A percentile compares a stretch with the other conserved stretches of the same genome.
phyloP scores from a whole-genome alignment of 2,888 invertebrate genomes.

The Tortricodes alternella region DNA sequence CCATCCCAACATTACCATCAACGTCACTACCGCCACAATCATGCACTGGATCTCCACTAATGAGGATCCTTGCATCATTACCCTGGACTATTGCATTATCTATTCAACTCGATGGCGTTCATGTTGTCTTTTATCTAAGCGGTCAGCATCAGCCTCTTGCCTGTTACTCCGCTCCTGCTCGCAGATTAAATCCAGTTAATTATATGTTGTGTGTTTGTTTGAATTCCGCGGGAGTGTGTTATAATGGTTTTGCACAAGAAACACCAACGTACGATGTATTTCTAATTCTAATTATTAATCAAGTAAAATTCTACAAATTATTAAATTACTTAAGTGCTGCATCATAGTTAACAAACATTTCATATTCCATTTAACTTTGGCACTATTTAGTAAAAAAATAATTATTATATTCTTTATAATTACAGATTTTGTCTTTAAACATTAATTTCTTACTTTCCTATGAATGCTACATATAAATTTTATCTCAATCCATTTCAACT shows the following conservation, averaged over 20 bases:
- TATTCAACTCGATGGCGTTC: slow-evolving; percentile 23
- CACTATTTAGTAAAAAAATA: too few relatives aligned
- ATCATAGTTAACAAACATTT: too few relatives aligned
- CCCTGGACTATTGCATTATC: slow-evolving; percentile 20
- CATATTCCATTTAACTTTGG: too few relatives aligned
- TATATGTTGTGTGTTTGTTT: slow-evolving; percentile 23
- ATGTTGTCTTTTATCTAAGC: slow-evolving; percentile 26
- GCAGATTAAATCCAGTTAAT: slow-evolving; percentile 29
- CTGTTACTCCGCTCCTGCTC: slow-evolving; percentile 14
- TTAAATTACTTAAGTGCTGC: too few relatives aligned
- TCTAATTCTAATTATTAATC: too few relatives aligned
- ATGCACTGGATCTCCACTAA: slow-evolving; percentile 26
- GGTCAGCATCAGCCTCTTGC: slow-evolving; percentile 27
- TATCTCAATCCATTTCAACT: slow-evolving; percentile 12
- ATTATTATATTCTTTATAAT: too few relatives aligned
- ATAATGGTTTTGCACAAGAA: slow-evolving; percentile 10
- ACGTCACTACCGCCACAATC: slow-evolving; percentile 17
- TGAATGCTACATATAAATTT: neutral
- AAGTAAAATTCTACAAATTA: too few relatives aligned
- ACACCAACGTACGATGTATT: too few relatives aligned
- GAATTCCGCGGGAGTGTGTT: slow-evolving; percentile 5
- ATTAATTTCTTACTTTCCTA: neutral
- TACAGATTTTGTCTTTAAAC: neutral
- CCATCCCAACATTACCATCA: slow-evolving; percentile 14
- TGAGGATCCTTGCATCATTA: slow-evolving; percentile 29